Conservation (phyloP, 1,140 invertebrate species). For the Drosophila seguyi region DNA sequence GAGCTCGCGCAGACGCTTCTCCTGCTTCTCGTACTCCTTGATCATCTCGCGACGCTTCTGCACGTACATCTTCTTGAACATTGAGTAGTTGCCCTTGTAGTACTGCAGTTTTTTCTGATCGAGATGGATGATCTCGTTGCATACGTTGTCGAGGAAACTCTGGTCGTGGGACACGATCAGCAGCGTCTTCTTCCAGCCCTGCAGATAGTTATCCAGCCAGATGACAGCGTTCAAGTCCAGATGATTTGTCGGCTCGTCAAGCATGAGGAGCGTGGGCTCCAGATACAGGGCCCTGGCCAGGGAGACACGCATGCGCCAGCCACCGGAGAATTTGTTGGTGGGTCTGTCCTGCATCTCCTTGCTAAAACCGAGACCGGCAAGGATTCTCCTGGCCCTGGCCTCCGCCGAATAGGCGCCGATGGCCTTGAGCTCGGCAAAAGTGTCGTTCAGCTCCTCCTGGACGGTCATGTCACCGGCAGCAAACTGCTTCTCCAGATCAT, state of each 20-base stretch:
- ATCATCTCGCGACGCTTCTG: slow-evolving; percentile 97
- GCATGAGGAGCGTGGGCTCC: slow-evolving; percentile 96
- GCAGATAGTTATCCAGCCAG: slow-evolving; percentile 99
- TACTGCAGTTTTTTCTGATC: slow-evolving; percentile 98
- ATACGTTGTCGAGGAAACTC: slow-evolving; percentile 99
- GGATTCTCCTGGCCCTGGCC: slow-evolving; percentile 95
- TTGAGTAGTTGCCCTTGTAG: slow-evolving; percentile 99
- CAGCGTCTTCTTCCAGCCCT: slow-evolving; percentile 99
- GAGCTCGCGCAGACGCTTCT: slow-evolving; percentile 96
- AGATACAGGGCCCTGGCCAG: slow-evolving; percentile 95
- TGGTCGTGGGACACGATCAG: slow-evolving; percentile 99
- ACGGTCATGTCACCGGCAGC: slow-evolving; percentile 89
- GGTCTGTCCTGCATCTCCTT: slow-evolving; percentile 96
- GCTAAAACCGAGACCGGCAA: slow-evolving; percentile 98
- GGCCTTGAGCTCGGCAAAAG: slow-evolving; percentile 97
- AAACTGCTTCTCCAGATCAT: slow-evolving; percentile 91
- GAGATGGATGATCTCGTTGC: slow-evolving; percentile 99
- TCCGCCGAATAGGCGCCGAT: slow-evolving; percentile 99
- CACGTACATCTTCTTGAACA: slow-evolving; percentile 99
- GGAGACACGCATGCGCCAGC: slow-evolving; percentile 99
- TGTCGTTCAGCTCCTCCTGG: slow-evolving; percentile 94
- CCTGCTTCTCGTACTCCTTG: slow-evolving; percentile 99
- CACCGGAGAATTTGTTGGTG: slow-evolving; percentile 98
- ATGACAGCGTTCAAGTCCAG: slow-evolving; percentile 99
- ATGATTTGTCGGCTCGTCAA: slow-evolving; percentile 98